phyloP scores from a whole-genome alignment of 2,797 vertebrate species.

The Naso thynnoides region DNA sequence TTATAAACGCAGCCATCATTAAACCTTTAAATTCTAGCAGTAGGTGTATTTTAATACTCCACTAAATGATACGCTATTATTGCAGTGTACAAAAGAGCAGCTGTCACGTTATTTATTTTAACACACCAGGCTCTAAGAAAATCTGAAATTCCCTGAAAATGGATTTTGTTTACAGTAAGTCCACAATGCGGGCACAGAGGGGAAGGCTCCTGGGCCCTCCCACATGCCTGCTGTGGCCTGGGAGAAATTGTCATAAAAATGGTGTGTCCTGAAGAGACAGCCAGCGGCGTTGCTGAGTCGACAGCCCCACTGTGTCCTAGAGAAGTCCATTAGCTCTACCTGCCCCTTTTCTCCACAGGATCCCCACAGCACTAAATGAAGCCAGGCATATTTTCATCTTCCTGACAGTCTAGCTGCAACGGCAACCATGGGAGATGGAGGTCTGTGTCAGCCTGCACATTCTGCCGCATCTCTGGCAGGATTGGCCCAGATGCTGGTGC shows the following conservation, averaged over 20 bases:
- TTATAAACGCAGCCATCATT: neutral
- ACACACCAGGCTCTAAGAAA: slow-evolving; percentile 20
- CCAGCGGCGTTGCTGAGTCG: slow-evolving; percentile 80
- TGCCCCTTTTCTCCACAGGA: slow-evolving; percentile 79
- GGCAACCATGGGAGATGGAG: slow-evolving; percentile 73
- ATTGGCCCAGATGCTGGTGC: slow-evolving; percentile 61
- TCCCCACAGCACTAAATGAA: slow-evolving; percentile 82
- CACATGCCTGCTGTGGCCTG: slow-evolving; percentile 46
- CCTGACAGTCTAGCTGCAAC: slow-evolving; percentile 76
- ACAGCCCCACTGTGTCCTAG: slow-evolving; percentile 77
- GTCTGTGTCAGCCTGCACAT: slow-evolving; percentile 64
- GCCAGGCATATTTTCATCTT: slow-evolving; percentile 83
- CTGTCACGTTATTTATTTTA: slow-evolving; percentile 33
- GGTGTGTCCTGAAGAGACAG: slow-evolving; percentile 71
- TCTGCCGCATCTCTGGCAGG: slow-evolving; percentile 59
- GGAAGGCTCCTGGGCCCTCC: slow-evolving; percentile 52
- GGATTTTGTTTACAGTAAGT: slow-evolving; percentile 75
- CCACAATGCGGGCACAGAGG: slow-evolving; percentile 55
- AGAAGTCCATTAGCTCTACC: slow-evolving; percentile 84
- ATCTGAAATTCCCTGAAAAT: slow-evolving; percentile 59
- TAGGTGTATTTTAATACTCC: neutral
- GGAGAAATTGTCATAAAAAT: slow-evolving; percentile 76
- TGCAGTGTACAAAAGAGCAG: slow-evolving; percentile 22
- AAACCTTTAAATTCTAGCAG: neutral
- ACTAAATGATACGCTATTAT: slow-evolving; percentile 12